Evolutionary conservation across 2,888 invertebrate genomes (phyloP).

Genomic region (Notodonta ziczac): DNA sequence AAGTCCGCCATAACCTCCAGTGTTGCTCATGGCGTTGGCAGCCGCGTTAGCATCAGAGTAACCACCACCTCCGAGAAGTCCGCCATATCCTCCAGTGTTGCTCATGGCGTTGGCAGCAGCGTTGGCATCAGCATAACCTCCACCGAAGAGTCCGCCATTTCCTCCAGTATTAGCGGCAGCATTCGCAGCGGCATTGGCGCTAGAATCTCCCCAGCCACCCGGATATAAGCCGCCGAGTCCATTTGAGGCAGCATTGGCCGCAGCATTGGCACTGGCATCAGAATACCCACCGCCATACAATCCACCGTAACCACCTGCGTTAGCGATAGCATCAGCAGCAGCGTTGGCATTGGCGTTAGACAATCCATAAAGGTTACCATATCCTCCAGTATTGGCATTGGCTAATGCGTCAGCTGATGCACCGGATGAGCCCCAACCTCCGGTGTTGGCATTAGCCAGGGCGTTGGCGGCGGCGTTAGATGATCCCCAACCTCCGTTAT

Average conservation of each 20-base stretch:
- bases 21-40: conserved; percentile 8
- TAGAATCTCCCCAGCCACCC: conserved; percentile 6
- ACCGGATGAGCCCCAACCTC: conserved; percentile 2
- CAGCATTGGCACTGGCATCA: conserved; percentile 6
- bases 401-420: conserved; percentile 24
- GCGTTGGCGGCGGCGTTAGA: conserved; percentile 13
- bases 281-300: conserved; percentile 14
- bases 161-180: conserved; percentile 19
- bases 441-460: neutral
- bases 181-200: conserved; percentile 8
- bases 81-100: conserved; percentile 8
- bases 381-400: conserved; percentile 13
- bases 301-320: conserved; percentile 6
- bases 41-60: conserved; percentile 20
- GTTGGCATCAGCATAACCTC: conserved; percentile 9
- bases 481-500: conserved; percentile 1
- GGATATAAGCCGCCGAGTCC: neutral
- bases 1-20: conserved; percentile 16
- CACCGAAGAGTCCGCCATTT: conserved; percentile 12
- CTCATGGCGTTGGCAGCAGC: conserved; percentile 12
- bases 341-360: conserved; percentile 16
- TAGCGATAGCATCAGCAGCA: conserved; percentile 11
- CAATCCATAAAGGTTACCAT: conserved; percentile 16
- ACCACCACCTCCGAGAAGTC: conserved; percentile 6
- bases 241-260: conserved; percentile 3